Conservation (phyloP, 2,113 vertebrate genomes). For the Mirza zaza region DNA sequence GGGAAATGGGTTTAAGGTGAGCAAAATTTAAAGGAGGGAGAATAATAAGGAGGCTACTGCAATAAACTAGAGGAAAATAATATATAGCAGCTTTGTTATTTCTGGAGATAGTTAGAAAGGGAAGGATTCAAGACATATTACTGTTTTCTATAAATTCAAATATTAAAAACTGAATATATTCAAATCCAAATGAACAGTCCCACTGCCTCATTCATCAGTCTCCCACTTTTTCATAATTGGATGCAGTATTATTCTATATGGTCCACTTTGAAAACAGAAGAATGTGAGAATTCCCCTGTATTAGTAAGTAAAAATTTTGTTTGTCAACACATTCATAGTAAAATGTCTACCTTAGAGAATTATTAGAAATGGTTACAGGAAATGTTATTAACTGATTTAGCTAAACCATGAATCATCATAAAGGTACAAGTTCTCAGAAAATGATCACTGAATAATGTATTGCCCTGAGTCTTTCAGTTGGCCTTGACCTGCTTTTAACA, state of each 20-base stretch:
- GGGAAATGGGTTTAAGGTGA: neutral
- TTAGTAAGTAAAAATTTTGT: neutral
- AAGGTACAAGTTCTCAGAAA: constrained; percentile 29
- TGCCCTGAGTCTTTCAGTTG: neutral
- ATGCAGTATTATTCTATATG: neutral
- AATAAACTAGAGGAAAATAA: neutral
- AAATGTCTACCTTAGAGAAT: neutral
- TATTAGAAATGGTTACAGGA: neutral
- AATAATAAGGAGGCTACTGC: neutral
- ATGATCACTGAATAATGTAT: neutral
- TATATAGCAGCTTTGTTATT: neutral
- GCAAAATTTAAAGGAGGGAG: neutral
- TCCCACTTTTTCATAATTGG: neutral
- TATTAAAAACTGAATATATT: neutral
- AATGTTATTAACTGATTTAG: constrained; percentile 37
- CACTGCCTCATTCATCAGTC: too few species aligned
- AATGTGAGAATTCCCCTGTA: neutral
- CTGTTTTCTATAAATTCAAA: neutral
- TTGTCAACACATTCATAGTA: neutral
- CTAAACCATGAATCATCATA: constrained; percentile 35
- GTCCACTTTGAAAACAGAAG: neutral
- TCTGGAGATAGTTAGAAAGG: neutral
- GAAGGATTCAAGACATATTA: neutral
- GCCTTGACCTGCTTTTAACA: constrained; percentile 51
- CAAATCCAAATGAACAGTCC: neutral